Percentiles rank a stretch among this genome's conserved stretches.
These are phyloP conservation scores for Cliona cf. orientalis DNA, from an alignment of 37 sponge, comb jelly and placozoan genomes.

Conservation along the genomic window DNA sequence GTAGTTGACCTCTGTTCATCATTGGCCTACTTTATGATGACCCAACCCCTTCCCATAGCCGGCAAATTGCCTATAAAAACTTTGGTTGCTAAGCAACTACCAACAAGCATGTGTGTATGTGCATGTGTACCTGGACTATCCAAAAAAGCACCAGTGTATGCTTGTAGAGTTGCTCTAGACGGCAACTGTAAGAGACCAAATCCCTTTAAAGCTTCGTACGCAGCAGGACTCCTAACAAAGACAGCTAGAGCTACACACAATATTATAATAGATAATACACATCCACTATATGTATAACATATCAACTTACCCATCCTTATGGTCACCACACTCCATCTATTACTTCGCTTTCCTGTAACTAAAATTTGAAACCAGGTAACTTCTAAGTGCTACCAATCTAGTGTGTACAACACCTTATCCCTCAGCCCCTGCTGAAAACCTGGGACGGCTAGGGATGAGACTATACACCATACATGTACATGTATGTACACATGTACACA, in stretches of 20 bases:
- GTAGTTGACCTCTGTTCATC: too few relatives aligned
- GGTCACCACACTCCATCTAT: conserved; percentile 2
- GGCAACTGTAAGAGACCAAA: conserved; percentile 7
- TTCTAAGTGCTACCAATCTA: neutral
- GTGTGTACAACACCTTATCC: too few relatives aligned
- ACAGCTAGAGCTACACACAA: conserved; percentile 8
- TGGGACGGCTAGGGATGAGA: too few relatives aligned
- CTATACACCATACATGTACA: too few relatives aligned
- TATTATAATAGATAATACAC: too few relatives aligned
- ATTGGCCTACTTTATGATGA: too few relatives aligned
- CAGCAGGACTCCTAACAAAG: neutral
- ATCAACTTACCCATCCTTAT: neutral
- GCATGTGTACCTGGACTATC: conserved; percentile 10
- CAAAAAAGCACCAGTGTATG: conserved; percentile 17
- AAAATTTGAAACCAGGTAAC: neutral
- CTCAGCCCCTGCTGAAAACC: too few relatives aligned
- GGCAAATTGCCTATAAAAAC: too few relatives aligned
- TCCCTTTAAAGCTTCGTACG: neutral
- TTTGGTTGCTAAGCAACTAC: too few relatives aligned
- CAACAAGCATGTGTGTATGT: too few relatives aligned
- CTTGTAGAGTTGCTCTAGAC: neutral
- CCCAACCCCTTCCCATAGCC: too few relatives aligned
- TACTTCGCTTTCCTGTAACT: neutral
- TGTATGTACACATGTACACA: neutral
- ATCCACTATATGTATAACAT: too few relatives aligned